Evolutionary conservation across 1,140 invertebrate species (phyloP).

Genomic region (Popillia japonica): DNA sequence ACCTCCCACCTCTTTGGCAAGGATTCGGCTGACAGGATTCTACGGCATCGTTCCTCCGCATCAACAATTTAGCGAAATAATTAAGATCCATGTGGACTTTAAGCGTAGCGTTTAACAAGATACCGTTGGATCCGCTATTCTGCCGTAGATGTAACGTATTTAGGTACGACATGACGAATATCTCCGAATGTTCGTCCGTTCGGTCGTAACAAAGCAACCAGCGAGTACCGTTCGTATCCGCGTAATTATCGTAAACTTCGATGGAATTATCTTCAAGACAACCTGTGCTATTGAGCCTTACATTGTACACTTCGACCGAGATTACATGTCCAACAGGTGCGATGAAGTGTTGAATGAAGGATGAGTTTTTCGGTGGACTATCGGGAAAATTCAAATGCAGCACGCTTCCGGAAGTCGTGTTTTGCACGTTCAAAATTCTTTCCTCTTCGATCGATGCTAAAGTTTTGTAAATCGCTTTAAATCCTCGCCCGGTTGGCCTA

Average conservation of each 20-base stretch:
- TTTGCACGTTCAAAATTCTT: slow-evolving; percentile 56
- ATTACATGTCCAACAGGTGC: slow-evolving; percentile 68
- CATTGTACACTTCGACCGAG: slow-evolving; percentile 62
- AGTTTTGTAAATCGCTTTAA: slow-evolving; percentile 68
- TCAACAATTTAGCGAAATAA: slow-evolving; percentile 68
- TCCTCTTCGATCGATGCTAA: slow-evolving; percentile 55
- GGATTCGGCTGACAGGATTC: slow-evolving; percentile 75
- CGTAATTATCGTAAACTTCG: slow-evolving; percentile 73
- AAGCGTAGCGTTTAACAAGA: slow-evolving; percentile 66
- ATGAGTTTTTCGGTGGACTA: slow-evolving; percentile 61
- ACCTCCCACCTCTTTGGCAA: slow-evolving; percentile 72
- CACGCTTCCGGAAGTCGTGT: slow-evolving; percentile 58
- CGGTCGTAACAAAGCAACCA: slow-evolving; percentile 69
- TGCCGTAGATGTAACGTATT: slow-evolving; percentile 68
- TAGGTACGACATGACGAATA: slow-evolving; percentile 69
- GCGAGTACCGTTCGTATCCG: slow-evolving; percentile 70
- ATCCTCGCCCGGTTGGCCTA: slow-evolving; percentile 67
- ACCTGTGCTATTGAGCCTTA: slow-evolving; percentile 58
- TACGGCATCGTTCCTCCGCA: slow-evolving; percentile 64
- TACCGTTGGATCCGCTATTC: slow-evolving; percentile 59
- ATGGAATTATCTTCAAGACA: slow-evolving; percentile 62
- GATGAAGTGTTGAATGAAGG: slow-evolving; percentile 65
- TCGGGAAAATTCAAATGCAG: slow-evolving; percentile 68
- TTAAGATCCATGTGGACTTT: slow-evolving; percentile 63
- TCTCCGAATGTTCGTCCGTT: slow-evolving; percentile 52